Conservation (phyloP, 2,888 invertebrate species). For the Branchellion lobata region DNA sequence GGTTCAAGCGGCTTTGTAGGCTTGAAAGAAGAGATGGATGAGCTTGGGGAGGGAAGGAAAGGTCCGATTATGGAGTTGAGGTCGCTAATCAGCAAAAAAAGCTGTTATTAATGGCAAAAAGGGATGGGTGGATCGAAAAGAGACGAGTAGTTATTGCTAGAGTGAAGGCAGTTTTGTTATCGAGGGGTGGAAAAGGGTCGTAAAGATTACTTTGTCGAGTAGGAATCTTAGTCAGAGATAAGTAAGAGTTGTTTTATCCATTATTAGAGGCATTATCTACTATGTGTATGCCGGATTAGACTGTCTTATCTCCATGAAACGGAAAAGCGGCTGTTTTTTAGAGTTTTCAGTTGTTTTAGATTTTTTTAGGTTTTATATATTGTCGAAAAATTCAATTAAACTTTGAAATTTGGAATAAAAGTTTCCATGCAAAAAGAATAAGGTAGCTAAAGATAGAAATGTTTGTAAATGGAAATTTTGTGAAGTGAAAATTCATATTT, state of each 20-base stretch:
- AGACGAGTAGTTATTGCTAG: too few species aligned
- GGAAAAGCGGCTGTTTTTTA: neutral
- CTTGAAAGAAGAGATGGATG: too few species aligned
- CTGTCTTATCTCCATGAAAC: constrained; percentile 8
- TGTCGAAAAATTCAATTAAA: neutral
- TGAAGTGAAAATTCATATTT: too few species aligned
- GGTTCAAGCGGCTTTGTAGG: too few species aligned
- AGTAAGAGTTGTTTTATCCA: constrained; percentile 14
- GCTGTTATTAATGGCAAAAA: too few species aligned
- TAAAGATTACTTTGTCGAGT: constrained; percentile 19
- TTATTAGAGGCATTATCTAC: constrained; percentile 16
- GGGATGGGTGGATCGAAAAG: too few species aligned
- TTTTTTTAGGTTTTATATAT: neutral
- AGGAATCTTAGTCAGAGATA: constrained; percentile 12
- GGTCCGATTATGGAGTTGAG: too few species aligned
- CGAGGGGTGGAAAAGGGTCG: neutral
- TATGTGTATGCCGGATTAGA: constrained; percentile 2
- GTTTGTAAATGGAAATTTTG: neutral
- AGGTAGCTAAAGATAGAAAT: neutral
- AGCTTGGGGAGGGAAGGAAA: too few species aligned
- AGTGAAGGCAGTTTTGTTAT: too few species aligned
- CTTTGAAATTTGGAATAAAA: neutral
- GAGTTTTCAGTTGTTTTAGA: neutral
- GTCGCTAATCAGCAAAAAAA: too few species aligned
- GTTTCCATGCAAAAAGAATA: neutral